A percentile compares a stretch with the other conserved stretches of the same genome.
Conservation (phyloP, 2,888 invertebrate species). For the Melangyna quadrimaculata region DNA sequence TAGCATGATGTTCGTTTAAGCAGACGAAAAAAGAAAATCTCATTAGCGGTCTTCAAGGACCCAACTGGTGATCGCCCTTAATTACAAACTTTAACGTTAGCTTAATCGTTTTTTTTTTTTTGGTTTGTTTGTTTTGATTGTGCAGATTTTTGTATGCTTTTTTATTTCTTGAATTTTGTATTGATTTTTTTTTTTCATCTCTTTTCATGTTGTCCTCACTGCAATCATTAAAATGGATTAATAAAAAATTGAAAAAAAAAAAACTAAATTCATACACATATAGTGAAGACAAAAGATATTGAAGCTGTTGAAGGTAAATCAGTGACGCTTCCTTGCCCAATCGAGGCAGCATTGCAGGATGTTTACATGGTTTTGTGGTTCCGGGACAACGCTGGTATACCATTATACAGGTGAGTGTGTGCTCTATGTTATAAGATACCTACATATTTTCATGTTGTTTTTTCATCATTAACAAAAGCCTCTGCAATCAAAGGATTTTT, state of each 20-base stretch:
- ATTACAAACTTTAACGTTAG: slow-evolving; percentile 45
- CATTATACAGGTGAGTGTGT: slow-evolving; percentile 89
- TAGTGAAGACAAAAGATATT: slow-evolving; percentile 89
- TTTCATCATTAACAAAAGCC: slow-evolving; percentile 6
- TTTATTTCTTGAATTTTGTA: background rate
- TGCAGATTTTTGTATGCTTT: slow-evolving; percentile 24
- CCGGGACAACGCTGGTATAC: slow-evolving; percentile 92
- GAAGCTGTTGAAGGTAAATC: slow-evolving; percentile 94
- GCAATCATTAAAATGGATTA: slow-evolving; percentile 46
- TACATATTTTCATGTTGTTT: background rate
- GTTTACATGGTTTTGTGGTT: slow-evolving; percentile 97
- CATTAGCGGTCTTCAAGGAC: slow-evolving; percentile 30
- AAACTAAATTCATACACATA: background rate
- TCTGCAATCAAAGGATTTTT: background rate
- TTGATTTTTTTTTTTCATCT: slow-evolving; percentile 31
- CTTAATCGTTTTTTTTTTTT: slow-evolving; percentile 29
- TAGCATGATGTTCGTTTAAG: background rate
- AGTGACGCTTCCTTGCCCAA: slow-evolving; percentile 93
- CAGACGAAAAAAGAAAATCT: slow-evolving; percentile 6
- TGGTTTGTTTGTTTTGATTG: background rate
- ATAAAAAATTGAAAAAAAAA: background rate
- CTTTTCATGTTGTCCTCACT: slow-evolving; percentile 49
- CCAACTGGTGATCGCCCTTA: slow-evolving; percentile 22
- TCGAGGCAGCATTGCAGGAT: slow-evolving; percentile 91
- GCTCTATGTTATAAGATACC: background rate